A percentile compares a stretch with the other conserved stretches of the same genome.
Conservation (phyloP, 1,140 invertebrate genomes). For the Probaryconus sp. region DNA sequence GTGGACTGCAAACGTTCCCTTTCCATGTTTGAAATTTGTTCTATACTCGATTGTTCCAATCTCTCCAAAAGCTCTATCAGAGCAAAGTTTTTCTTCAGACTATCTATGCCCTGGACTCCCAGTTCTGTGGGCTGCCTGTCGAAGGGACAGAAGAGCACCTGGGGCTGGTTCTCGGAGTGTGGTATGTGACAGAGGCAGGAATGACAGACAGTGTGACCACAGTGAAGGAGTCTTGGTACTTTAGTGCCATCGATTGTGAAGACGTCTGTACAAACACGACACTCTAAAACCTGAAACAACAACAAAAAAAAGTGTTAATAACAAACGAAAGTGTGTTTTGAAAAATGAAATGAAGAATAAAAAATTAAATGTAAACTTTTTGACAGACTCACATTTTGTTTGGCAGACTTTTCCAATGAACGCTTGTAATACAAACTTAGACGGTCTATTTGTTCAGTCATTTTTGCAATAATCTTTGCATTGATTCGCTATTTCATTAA, state of each 20-base stretch:
- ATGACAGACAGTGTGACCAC: conserved; percentile 83
- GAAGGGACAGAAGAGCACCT: conserved; percentile 81
- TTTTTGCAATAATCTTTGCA: no score
- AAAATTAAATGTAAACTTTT: neutral
- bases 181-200: conserved; percentile 80
- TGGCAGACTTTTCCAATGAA: conserved; percentile 7
- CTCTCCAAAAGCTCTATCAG: conserved; percentile 81
- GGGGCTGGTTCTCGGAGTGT: conserved; percentile 66
- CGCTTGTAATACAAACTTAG: conserved; percentile 11
- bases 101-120: conserved; percentile 80
- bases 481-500: no score
- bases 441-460: conserved; percentile 4
- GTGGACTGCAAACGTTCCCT: conserved; percentile 76
- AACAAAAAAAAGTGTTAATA: no score
- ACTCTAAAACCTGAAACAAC: conserved; percentile 80
- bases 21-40: conserved; percentile 77
- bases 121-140: conserved; percentile 82
- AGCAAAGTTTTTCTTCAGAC: conserved; percentile 83
- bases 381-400: conserved; percentile 4
- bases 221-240: conserved; percentile 81
- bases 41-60: conserved; percentile 74
- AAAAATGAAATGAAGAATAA: neutral
- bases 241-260: conserved; percentile 81
- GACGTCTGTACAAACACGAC: conserved; percentile 82
- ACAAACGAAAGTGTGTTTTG: no score